Evolutionary conservation across 1,140 invertebrate species (phyloP), one percentile per base, ranked within the genome.

Genomic region (Pseudomyrmex flavicornis): DNA sequence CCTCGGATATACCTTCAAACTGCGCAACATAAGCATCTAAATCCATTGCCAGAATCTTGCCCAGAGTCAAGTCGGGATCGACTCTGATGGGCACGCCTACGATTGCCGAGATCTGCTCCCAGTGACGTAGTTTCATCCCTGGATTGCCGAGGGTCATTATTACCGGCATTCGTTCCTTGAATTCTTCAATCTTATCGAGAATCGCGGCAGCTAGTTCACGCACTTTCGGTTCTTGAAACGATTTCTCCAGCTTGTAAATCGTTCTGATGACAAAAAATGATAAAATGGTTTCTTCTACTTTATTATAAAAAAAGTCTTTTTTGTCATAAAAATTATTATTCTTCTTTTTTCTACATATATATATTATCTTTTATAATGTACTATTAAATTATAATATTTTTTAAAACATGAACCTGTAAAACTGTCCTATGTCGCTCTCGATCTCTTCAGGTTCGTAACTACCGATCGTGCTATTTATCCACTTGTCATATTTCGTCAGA

Each of bases 31-130:
- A 98, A 76, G 98, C 96, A 26, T 97, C 97, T 20, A 99, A 93
- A 84, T 97, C 96, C 94, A 98, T 97, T 88, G 98, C 97, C 56
- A 99, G 96, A 17, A 98, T 95, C 93, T 98, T 98, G 54, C 96
- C 96, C 10, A 99, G 93, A 0, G 97, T 98, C 35, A 98, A 94
- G 54, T 97, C 97, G 2, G 97, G 96, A 77, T 98, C 97, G 4
- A 98, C 96, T 83, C 97, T 96, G n/a, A 99, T 97, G 2, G 97
- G 96, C 93, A 98, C 98, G 0, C 97, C 98, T 76, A 99, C 97
- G 65, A 99, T 98, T 88, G 98, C 98, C 0, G 98, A 98, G 15
- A 99, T 97, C 92, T 98, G 97, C 87, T 98, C 97, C 98, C 98
- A 99, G 93, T 99, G 98, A 1, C 98, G 95, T 1, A 96, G 95